These are phyloP conservation scores for Rafetus swinhoei DNA, from an alignment of 2,113 vertebrate species.

Conservation along the genomic window DNA sequence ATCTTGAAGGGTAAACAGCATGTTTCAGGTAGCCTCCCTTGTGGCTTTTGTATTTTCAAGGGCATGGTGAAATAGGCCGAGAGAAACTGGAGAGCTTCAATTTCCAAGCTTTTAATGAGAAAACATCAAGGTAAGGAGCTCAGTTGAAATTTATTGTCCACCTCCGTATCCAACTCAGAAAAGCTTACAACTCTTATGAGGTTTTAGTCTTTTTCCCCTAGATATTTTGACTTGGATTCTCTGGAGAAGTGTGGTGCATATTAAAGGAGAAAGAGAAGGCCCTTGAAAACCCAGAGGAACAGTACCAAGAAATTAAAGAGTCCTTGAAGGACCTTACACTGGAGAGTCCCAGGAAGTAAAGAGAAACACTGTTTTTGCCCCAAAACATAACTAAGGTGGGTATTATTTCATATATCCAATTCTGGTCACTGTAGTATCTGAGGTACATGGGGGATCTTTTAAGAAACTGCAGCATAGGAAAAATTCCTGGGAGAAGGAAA, in stretches of 20 bases:
- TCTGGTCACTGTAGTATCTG: neutral
- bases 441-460: neutral
- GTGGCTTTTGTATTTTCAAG: neutral
- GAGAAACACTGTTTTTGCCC: neutral
- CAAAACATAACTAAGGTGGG: neutral
- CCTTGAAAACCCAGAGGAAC: neutral
- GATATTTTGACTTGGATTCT: neutral
- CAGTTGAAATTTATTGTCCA: neutral
- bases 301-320: neutral
- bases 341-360: neutral
- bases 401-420: neutral
- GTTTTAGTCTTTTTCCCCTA: neutral
- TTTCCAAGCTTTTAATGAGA: neutral
- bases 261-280: neutral
- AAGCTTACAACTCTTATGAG: neutral
- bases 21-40: neutral
- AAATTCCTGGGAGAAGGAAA: neutral
- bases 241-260: neutral
- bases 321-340: neutral
- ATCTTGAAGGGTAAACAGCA: neutral
- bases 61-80: neutral
- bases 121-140: neutral
- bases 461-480: neutral
- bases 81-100: neutral
- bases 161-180: neutral